phyloP scores from a whole-genome alignment of 1,140 invertebrate species.

The Bombus polaris region DNA sequence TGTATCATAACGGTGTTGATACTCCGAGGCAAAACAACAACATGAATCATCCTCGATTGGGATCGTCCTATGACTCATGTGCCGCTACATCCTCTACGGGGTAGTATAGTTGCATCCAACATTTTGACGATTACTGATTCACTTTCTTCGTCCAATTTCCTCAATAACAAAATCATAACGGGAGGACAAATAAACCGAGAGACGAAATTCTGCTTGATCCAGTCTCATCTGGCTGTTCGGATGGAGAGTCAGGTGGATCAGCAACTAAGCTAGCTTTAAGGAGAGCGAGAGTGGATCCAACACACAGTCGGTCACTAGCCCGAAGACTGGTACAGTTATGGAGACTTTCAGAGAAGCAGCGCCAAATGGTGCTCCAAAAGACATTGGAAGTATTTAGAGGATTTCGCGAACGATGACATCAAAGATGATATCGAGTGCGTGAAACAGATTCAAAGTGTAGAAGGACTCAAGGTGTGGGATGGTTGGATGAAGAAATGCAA shows the following conservation, averaged over 20 bases:
- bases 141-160: no score
- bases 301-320: slow-evolving; percentile 85
- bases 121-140: no score
- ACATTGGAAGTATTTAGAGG: slow-evolving; percentile 88
- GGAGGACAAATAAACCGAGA: neutral
- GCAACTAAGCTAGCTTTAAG: slow-evolving; percentile 87
- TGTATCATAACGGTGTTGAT: no score
- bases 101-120: neutral
- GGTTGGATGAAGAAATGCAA: slow-evolving; percentile 87
- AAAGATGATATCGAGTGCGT: slow-evolving; percentile 88
- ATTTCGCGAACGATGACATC: slow-evolving; percentile 86
- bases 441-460: slow-evolving; percentile 84
- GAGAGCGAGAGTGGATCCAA: slow-evolving; percentile 87
- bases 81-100: neutral
- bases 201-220: slow-evolving; percentile 3
- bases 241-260: slow-evolving; percentile 50
- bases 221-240: neutral
- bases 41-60: no score
- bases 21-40: no score
- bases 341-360: slow-evolving; percentile 89
- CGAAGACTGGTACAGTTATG: slow-evolving; percentile 86
- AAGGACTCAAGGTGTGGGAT: slow-evolving; percentile 88
- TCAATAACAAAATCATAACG: neutral
- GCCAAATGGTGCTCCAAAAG: slow-evolving; percentile 87
- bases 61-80: no score